Conservation (phyloP, 2,113 vertebrate species). For the Cephalophus harveyi region DNA sequence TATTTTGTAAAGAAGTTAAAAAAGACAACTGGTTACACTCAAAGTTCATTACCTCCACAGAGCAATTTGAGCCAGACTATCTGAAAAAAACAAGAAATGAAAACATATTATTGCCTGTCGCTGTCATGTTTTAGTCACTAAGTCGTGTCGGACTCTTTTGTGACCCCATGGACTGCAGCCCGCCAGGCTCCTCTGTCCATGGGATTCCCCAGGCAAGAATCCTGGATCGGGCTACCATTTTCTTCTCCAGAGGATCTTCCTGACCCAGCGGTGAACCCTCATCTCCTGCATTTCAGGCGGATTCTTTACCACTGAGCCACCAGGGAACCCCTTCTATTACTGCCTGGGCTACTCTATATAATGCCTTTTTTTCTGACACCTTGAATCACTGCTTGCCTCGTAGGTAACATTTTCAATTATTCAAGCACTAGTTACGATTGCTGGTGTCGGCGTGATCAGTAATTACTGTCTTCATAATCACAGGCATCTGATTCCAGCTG, state of each 20-base stretch:
- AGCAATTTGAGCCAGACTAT: not conserved
- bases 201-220: not conserved
- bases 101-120: not conserved
- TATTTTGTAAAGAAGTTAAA: not conserved
- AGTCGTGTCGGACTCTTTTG: not conserved
- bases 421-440: constrained; percentile 54
- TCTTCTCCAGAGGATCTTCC: not conserved
- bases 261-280: not conserved
- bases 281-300: not conserved
- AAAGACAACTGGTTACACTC: not conserved
- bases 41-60: not conserved
- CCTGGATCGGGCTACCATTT: not conserved
- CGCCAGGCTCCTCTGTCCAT: not conserved
- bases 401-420: constrained; percentile 69
- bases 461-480: constrained; percentile 72
- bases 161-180: not conserved
- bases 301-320: not conserved
- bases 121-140: not conserved
- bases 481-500: constrained; percentile 74
- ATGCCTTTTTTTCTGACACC: constrained; percentile 27
- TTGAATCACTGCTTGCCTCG: constrained; percentile 41
- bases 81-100: constrained; percentile 42
- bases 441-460: constrained; percentile 55
- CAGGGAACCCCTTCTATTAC: not conserved
- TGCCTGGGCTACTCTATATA: not conserved